Evolutionary conservation across 2,797 vertebrate genomes (phyloP).

Genomic region (Enteromius afrohamiltoni): DNA sequence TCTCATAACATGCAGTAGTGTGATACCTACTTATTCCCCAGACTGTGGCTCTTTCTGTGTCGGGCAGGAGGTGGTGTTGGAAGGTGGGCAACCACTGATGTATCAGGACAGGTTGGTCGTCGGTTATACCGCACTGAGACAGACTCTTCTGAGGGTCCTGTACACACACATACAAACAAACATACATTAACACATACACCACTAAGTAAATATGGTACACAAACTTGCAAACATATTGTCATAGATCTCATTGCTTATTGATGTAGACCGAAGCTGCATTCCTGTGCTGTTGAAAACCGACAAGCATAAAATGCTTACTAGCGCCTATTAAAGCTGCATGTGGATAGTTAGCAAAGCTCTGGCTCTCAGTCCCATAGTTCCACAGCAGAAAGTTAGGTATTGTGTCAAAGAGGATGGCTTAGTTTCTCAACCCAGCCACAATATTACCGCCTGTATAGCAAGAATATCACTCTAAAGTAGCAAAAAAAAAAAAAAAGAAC

Average conservation of each 20-base stretch:
- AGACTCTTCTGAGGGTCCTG: slow-evolving; percentile 86
- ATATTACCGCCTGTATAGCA: slow-evolving; percentile 2
- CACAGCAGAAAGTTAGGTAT: background rate
- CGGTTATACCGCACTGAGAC: slow-evolving; percentile 83
- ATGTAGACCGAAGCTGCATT: slow-evolving; percentile 9
- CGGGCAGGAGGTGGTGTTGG: slow-evolving; percentile 89
- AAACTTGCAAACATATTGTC: background rate
- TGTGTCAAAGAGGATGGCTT: background rate
- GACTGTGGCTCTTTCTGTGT: slow-evolving; percentile 96
- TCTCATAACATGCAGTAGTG: background rate
- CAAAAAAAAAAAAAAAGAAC: background rate
- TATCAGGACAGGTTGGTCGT: slow-evolving; percentile 91
- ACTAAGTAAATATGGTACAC: background rate
- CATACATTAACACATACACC: slow-evolving; percentile 18
- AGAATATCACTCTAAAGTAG: background rate
- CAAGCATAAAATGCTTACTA: slow-evolving; percentile 52
- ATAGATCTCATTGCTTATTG: background rate
- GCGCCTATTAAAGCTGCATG: slow-evolving; percentile 52
- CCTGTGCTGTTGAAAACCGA: slow-evolving; percentile 58
- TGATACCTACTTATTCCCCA: slow-evolving; percentile 85
- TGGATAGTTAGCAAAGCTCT: slow-evolving; percentile 58
- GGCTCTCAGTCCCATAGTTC: slow-evolving; percentile 2
- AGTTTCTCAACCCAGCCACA: background rate
- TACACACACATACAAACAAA: slow-evolving; percentile 18
- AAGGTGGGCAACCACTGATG: slow-evolving; percentile 86